Conservation (phyloP, 2,888 invertebrate species). For the Drosophila merina region DNA sequence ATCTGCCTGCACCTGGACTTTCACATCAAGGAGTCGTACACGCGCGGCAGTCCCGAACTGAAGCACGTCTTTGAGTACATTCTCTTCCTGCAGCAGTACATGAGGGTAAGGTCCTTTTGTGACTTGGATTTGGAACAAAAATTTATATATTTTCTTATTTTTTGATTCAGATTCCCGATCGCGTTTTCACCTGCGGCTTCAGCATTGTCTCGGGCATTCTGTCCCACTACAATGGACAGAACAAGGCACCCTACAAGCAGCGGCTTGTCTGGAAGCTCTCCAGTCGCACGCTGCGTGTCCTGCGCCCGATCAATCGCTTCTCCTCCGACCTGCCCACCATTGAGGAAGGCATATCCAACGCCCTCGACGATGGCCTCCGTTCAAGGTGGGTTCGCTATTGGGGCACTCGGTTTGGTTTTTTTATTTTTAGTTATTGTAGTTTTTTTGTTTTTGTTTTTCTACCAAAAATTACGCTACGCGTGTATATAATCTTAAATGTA, state of each 20-base stretch:
- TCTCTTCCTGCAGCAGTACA: constrained; percentile 89
- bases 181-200: constrained; percentile 87
- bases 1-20: constrained; percentile 89
- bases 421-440: constrained; percentile 32
- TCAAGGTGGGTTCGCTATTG: constrained; percentile 76
- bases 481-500: constrained; percentile 52
- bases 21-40: constrained; percentile 84
- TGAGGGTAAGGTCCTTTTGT: constrained; percentile 86
- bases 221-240: constrained; percentile 89
- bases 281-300: constrained; percentile 88
- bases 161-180: constrained; percentile 87
- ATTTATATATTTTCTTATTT: neutral
- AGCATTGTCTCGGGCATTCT: constrained; percentile 87
- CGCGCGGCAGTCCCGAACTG: constrained; percentile 85
- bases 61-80: constrained; percentile 89
- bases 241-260: constrained; percentile 88
- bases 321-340: constrained; percentile 90
- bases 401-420: constrained; percentile 4
- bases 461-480: constrained; percentile 4
- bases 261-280: constrained; percentile 91
- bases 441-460: constrained; percentile 59
- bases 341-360: constrained; percentile 86
- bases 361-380: constrained; percentile 82
- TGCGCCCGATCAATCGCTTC: constrained; percentile 90
- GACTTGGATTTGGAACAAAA: no score